Evolutionary conservation across 2,113 vertebrate genomes (phyloP).

Genomic region (Chlorocebus sabaeus): DNA sequence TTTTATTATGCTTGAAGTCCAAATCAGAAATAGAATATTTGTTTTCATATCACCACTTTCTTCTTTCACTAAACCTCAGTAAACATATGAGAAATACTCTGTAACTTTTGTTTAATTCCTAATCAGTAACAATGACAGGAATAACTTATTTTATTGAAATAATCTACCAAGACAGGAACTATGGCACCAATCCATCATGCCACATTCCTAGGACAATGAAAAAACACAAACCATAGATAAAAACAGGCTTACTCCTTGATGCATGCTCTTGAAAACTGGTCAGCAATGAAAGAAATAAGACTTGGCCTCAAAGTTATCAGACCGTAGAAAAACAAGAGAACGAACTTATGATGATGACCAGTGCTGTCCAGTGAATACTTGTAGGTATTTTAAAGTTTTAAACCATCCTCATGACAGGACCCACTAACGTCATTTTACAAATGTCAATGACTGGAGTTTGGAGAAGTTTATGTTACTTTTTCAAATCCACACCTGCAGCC

Average conservation of each 20-base stretch:
- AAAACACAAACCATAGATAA: slow-evolving; percentile 12
- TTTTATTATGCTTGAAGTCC: not conserved
- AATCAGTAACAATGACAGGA: not conserved
- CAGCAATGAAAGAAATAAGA: not conserved
- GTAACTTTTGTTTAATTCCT: slow-evolving; percentile 15
- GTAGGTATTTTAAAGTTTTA: not conserved
- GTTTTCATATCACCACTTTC: not conserved
- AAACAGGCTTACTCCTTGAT: slow-evolving; percentile 11
- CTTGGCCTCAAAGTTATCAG: not conserved
- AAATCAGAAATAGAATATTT: not conserved
- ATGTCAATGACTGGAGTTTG: not conserved
- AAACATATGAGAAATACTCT: not conserved
- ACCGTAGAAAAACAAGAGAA: not conserved
- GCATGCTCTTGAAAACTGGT: not conserved
- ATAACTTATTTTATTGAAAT: slow-evolving; percentile 11
- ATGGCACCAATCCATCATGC: not conserved
- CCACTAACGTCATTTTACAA: not conserved
- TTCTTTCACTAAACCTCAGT: not conserved
- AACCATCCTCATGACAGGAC: not conserved
- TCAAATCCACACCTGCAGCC: not conserved
- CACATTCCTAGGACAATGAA: not conserved
- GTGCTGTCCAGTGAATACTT: not conserved
- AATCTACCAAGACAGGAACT: not conserved
- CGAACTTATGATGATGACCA: not conserved
- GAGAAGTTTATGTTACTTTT: not conserved